Evolutionary conservation across 2,888 invertebrate genomes (phyloP).

Genomic region (Dendrolimus houi): DNA sequence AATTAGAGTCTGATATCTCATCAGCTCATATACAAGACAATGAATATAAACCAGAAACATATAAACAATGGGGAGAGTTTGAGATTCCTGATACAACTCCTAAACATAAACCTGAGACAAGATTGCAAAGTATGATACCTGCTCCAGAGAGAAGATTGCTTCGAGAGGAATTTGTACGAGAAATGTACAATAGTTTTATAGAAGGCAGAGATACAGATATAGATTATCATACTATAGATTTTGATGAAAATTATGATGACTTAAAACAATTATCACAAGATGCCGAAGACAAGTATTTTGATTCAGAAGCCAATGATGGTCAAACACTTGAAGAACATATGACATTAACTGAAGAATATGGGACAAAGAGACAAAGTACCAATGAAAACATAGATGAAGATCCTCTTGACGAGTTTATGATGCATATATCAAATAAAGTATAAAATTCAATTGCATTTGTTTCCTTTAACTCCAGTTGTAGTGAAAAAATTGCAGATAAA

Average conservation of each 20-base stretch:
- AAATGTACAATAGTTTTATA: conserved; percentile 91
- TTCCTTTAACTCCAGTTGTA: neutral
- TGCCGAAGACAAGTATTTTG: conserved; percentile 94
- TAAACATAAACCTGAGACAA: conserved; percentile 36
- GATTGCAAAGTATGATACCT: conserved; percentile 57
- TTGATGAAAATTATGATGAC: conserved; percentile 88
- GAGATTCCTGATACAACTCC: conserved; percentile 54
- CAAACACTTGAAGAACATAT: conserved; percentile 56
- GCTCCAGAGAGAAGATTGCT: conserved; percentile 80
- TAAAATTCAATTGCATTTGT: conserved; percentile 10
- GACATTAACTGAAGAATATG: conserved; percentile 52
- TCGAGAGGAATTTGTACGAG: conserved; percentile 87
- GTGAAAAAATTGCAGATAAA: too few relatives aligned
- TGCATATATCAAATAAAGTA: conserved; percentile 57
- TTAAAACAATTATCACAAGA: conserved; percentile 81
- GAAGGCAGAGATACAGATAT: conserved; percentile 88
- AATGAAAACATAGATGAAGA: conserved; percentile 62
- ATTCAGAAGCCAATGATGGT: conserved; percentile 84
- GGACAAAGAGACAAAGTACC: conserved; percentile 30
- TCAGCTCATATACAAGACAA: conserved; percentile 19
- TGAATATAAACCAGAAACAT: conserved; percentile 15
- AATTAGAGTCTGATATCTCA: conserved; percentile 41
- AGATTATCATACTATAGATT: conserved; percentile 89
- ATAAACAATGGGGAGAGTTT: conserved; percentile 75
- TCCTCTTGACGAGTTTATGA: conserved; percentile 86